Percentiles rank a stretch among this genome's conserved stretches.
phyloP scores from a whole-genome alignment of 1,140 invertebrate species.

The Drosophila miranda region DNA sequence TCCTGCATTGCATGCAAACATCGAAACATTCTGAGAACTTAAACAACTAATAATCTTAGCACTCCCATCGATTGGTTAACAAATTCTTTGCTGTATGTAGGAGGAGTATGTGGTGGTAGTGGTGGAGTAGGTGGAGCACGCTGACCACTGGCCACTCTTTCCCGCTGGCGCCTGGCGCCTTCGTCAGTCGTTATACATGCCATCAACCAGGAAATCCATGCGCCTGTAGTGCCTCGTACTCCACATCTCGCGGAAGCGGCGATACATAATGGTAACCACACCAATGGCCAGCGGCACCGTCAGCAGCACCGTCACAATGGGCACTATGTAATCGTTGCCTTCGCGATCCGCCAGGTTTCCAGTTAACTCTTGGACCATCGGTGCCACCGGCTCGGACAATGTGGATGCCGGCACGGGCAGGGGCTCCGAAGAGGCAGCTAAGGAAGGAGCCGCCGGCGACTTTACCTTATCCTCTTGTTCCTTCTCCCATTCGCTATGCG shows the following conservation, averaged over 20 bases:
- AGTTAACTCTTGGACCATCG: slow-evolving; percentile 60
- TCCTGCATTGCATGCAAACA: slow-evolving; percentile 56
- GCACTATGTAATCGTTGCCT: slow-evolving; percentile 83
- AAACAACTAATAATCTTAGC: slow-evolving; percentile 58
- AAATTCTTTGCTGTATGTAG: slow-evolving; percentile 30
- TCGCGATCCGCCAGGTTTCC: slow-evolving; percentile 57
- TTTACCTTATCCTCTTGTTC: slow-evolving; percentile 19
- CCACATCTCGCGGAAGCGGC: slow-evolving; percentile 85
- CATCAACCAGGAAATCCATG: slow-evolving; percentile 87
- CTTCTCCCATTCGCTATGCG: slow-evolving; percentile 33
- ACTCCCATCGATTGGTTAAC: slow-evolving; percentile 15
- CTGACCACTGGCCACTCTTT: slow-evolving; percentile 8
- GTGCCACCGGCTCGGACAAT: slow-evolving; percentile 19
- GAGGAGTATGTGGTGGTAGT: slow-evolving; percentile 8
- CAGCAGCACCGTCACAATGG: slow-evolving; percentile 83
- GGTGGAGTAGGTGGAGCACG: slow-evolving; percentile 18
- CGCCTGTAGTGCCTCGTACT: slow-evolving; percentile 85
- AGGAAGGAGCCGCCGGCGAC: background rate
- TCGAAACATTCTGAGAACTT: slow-evolving; percentile 25
- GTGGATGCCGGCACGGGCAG: slow-evolving; percentile 4
- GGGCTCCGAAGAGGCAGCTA: slow-evolving; percentile 1
- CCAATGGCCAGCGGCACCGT: slow-evolving; percentile 83
- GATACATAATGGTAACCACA: slow-evolving; percentile 83
- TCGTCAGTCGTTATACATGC: slow-evolving; percentile 86
- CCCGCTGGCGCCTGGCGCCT: slow-evolving; percentile 32